Percentiles rank a stretch among this genome's conserved stretches.
Conservation (phyloP, 2,888 invertebrate genomes). For the Campoplex capitator region DNA sequence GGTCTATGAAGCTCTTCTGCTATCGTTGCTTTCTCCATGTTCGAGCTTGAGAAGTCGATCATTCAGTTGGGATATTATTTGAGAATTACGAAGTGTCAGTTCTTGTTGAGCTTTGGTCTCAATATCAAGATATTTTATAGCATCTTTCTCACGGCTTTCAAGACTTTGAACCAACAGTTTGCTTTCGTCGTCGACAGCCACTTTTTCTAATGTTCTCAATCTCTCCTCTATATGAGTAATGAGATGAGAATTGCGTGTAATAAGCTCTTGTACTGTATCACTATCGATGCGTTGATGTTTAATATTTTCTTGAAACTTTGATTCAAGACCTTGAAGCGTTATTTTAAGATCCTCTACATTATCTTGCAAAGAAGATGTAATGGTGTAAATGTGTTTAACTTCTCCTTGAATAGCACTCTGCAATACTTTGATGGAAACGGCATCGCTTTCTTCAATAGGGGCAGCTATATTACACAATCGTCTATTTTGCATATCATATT, state of each 20-base stretch:
- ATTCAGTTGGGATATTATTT: neutral
- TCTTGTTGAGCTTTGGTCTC: neutral
- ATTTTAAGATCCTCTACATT: neutral
- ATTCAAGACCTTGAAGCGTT: neutral
- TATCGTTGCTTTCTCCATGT: no score
- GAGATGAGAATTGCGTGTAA: constrained; percentile 3
- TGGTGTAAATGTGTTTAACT: neutral
- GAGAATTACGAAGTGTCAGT: neutral
- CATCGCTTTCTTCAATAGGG: neutral
- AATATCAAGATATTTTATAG: neutral
- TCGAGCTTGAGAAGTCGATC: no score
- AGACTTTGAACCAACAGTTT: neutral
- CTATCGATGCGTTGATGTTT: no score
- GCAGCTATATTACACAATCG: constrained; percentile 29
- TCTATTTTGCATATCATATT: constrained; percentile 24
- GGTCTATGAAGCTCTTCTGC: no score
- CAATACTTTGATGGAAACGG: neutral
- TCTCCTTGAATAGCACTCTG: constrained; percentile 3
- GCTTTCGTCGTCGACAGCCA: neutral
- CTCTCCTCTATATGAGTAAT: constrained; percentile 12
- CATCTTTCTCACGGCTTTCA: neutral
- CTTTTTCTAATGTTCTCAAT: constrained; percentile 5
- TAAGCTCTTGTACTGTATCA: neutral
- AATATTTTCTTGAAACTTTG: no score
- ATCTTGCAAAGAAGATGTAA: neutral